Base-by-base conservation (phyloP, 2,888 invertebrate species). In the Fragum fragum region DNA sequence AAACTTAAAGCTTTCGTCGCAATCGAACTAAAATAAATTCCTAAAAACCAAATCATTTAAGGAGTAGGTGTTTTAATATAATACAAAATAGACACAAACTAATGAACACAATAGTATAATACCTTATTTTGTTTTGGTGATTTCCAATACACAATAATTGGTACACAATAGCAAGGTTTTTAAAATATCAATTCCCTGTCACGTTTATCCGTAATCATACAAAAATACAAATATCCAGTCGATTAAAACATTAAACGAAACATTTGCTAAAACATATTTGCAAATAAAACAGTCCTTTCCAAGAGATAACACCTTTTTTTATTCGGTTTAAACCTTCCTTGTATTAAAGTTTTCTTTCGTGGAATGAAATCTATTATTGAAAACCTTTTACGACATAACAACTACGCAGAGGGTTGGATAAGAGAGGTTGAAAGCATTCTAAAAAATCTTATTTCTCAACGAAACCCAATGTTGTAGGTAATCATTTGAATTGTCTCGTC, bases 121-220 rank as follows among this genome's bases (percentile, higher is more conserved):
- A 47, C 47, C 47, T 47, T 47, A 47, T 47, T 9, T n/a, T 47
- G 47, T 47, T 47, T 47, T 47, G 47, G 47, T 47, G n/a, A 47
- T 47, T 18, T 47, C 47, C 47, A 47, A 47, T 47, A 47, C 47
- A 47, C 47, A 47, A 47, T 47, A 47, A 47, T 47, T 47, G n/a
- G 14, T 9, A 47, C 16, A n/a, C 47, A 47, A 47, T 47, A n/a
- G 2, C n/a, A 14, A 3, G 14, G 14, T 47, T 47, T 18, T 47
- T 47, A 47, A 47, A 47, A 47, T 47, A 47, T 47, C 47, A 47
- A 47, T 47, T 47, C n/a, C 16, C n/a, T 5, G 5, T 47, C 14
- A 9, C 5, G n/a, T 9, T 47, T 9, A n/a, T 47, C 47, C 18
- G 47, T 47, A 9, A 47, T 47, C 47, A 47, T 47, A 9, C 47